Conservation (phyloP, 37 sponge, comb jelly and placozoan species). For the Agelas oroides region DNA sequence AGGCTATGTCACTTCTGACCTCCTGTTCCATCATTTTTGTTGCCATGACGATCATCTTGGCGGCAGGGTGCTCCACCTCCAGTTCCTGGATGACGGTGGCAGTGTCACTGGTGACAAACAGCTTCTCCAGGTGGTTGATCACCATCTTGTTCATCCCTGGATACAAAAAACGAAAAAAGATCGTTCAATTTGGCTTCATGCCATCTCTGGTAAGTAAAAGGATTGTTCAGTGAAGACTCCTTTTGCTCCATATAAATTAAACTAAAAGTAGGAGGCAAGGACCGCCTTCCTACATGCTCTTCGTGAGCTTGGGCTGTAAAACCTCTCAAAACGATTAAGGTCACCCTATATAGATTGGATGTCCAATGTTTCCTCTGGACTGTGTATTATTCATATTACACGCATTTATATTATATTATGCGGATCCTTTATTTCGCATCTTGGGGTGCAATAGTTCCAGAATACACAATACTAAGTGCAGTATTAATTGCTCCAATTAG, state of each 20-base stretch:
- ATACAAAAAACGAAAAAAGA: not conserved
- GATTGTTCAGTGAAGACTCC: not conserved
- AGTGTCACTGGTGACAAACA: constrained; percentile 98
- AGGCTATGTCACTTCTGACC: constrained; percentile 67
- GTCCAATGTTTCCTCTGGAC: no score
- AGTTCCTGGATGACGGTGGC: constrained; percentile 95
- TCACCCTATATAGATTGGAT: no score
- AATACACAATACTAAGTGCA: no score
- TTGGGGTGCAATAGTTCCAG: no score
- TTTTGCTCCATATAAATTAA: not conserved
- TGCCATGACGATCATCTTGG: constrained; percentile 96
- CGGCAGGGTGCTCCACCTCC: constrained; percentile 98
- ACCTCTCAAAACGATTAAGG: no score
- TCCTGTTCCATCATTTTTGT: constrained; percentile 94
- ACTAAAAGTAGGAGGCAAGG: no score
- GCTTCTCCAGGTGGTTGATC: constrained; percentile 97
- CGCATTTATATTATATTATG: no score
- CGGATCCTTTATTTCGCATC: no score
- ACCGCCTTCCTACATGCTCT: no score
- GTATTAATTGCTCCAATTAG: no score
- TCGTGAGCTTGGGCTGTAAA: no score
- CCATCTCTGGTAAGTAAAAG: not conserved
- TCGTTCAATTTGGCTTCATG: not conserved
- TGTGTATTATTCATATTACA: no score
- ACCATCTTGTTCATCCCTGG: constrained; percentile 99